Percentiles rank a stretch among this genome's conserved stretches.
These are phyloP conservation scores for Erythrolamprus reginae DNA, from an alignment of 2,113 vertebrate species.

Conservation along the genomic window DNA sequence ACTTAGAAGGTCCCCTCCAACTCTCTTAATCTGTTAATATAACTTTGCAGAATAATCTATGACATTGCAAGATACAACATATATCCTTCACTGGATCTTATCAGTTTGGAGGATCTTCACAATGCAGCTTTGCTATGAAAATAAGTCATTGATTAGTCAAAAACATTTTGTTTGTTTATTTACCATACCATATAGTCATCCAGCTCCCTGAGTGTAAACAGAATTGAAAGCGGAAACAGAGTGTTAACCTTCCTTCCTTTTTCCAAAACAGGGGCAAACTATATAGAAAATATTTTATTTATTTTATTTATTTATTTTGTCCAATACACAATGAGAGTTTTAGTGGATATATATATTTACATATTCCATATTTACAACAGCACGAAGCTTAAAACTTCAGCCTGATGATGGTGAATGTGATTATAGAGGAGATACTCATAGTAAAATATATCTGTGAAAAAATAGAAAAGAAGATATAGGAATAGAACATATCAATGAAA, in stretches of 20 bases:
- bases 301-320: too few species aligned
- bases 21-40: too few species aligned
- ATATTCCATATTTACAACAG: too few species aligned
- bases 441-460: too few species aligned
- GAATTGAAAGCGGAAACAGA: neutral
- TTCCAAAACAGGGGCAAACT: neutral
- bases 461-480: too few species aligned
- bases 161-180: neutral
- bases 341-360: too few species aligned
- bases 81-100: neutral
- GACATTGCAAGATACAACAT: neutral
- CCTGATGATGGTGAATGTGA: too few species aligned
- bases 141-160: neutral
- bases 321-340: too few species aligned
- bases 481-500: too few species aligned
- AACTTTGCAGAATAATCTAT: neutral
- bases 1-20: too few species aligned
- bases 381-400: too few species aligned
- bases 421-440: too few species aligned
- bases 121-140: neutral
- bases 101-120: neutral
- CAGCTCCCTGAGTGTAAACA: neutral
- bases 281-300: neutral
- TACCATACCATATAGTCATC: neutral
- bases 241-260: neutral